Evolutionary conservation across 2,113 vertebrate species (phyloP).

Genomic region (Peromyscus polionotus): DNA sequence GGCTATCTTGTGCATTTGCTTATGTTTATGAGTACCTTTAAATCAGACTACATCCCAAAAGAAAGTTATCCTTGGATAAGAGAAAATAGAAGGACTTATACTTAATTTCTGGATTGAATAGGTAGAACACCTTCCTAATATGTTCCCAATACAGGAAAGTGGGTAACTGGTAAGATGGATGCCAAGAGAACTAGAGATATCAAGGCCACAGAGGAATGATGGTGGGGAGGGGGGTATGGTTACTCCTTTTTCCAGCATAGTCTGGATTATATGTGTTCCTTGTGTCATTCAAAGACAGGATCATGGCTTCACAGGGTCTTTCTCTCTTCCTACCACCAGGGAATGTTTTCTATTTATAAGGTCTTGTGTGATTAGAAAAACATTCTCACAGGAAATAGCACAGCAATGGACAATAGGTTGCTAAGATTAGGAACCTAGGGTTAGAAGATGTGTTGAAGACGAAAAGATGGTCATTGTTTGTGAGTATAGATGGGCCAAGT

Average conservation of each 20-base stretch:
- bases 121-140: neutral
- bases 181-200: rapidly evolving
- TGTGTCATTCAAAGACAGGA: neutral
- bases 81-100: neutral
- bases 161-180: neutral
- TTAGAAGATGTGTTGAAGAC: neutral
- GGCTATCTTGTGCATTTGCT: too few species aligned
- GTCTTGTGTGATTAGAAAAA: neutral
- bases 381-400: neutral
- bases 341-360: neutral
- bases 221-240: too few species aligned
- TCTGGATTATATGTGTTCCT: too few species aligned
- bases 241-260: neutral
- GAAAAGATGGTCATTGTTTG: neutral
- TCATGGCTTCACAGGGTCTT: neutral
- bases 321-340: neutral
- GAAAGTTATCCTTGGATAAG: neutral
- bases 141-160: neutral
- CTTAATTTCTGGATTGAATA: neutral
- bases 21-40: too few species aligned
- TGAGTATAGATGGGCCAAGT: neutral
- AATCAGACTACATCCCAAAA: neutral
- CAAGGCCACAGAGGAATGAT: neutral
- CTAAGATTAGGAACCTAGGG: neutral
- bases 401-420: neutral